Evolutionary conservation across 2,888 invertebrate species (phyloP), one percentile per base, ranked within the genome.

Genomic region (Parapristionchus giblindavisi): DNA sequence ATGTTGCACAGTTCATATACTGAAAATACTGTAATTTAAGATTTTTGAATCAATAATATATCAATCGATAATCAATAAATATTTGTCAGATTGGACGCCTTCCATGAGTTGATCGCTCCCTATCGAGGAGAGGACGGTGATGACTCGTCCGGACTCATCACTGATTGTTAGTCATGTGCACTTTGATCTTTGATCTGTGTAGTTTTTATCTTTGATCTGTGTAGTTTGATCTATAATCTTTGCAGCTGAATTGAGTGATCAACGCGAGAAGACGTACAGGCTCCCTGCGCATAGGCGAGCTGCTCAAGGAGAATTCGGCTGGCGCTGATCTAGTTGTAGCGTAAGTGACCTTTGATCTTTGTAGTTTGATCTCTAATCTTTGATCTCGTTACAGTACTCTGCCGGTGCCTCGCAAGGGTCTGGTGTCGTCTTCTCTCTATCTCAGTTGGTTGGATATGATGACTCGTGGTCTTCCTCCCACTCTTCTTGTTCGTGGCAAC

Each of bases 371-470:
- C 63, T 29, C 4, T 61, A 14, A n/a, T 40, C 29, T 65, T 1
- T 61, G 36, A 65, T 29, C 43, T 17, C 29, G 1, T 76, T 81
- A 17, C 85, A 93, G 93, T 92, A 96, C 97, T 6, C 90, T 97
- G 78, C 96, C 96, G 38, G 94, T 96, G 92, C 96, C 96, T 1
- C 91, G 95, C 81, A 95, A 95, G 84, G 94, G 93, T 60, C 93
- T 93, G 0, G 93, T 95, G 74, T 94, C 95, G 1, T 94, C 96
- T 2, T 93, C 94, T 0, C 90, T 97, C 68, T 97, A 96, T 90
- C 94, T 96, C 94, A 93, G 95, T 17, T 98, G 97, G 97, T 89
- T 98, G 85, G 97, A 97, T 90, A 92, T 93, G 86, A 91, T 98
- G 84, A 94, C 95, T 40, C 92, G 91, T 83, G 93, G 93, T 88